Base-by-base conservation (phyloP, 2,113 vertebrate species). In the Mirza zaza region DNA sequence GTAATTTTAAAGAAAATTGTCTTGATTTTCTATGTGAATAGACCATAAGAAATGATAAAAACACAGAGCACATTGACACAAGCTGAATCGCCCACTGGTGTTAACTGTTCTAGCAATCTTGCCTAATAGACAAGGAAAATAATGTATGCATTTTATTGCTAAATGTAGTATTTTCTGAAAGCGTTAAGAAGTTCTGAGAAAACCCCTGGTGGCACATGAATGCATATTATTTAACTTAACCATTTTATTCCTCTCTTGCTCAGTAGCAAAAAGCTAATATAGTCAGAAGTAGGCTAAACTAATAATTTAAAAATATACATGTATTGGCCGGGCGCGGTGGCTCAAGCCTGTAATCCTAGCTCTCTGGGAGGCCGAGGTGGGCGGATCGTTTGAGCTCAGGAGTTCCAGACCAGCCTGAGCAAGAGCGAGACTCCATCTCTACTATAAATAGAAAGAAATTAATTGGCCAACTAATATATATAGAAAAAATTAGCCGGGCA, bases 111-210 rank as follows among this genome's bases (percentile, higher is more conserved):
- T 48, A 70, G 80, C 23, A 88, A 76, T 92, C n/a, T 57, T 86
- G 93, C 29, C 25, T 84, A 82, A 87, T 3, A 70, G 50, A 63
- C n/a, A 94, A 71, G 59, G 50, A 85, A 93, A 93, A 88, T 52
- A 94, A 90, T 71, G 27, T 83, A 68, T 79, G n/a, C 32, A 59
- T 79, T 97, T 93, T 75, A 92, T 3, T 65, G n/a, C 32, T 87
- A 86, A 87, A 87, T 86, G 12, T 36, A 77, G 3, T 94, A 65
- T 81, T 90, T 85, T 79, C 70, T 94, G 10, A 94, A 95, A 87
- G 63, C 36, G 55, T 29, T 29, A 70, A 94, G 39, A 34, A 82
- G 7, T 95, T 88, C 57, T 77, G 32, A 92, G 45, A n/a, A 92
- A 92, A 84, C 4, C 9, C 52, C 55, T 65, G 36, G 8, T 50